Evolutionary conservation across 2,797 vertebrate species (phyloP).

Genomic region (Oreochromis mossambicus): DNA sequence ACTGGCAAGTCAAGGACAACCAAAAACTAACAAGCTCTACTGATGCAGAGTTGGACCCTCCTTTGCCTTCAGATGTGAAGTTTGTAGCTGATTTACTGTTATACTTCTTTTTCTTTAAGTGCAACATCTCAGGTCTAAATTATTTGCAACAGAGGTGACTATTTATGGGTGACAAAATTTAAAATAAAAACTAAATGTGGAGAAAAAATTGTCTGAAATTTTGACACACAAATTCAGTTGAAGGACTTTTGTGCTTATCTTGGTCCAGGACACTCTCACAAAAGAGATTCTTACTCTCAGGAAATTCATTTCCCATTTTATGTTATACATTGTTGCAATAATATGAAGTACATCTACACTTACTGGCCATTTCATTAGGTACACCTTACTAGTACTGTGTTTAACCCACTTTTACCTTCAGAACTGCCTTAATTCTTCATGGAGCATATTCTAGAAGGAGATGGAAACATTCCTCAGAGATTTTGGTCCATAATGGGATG

Average conservation of each 20-base stretch:
- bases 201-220: neutral
- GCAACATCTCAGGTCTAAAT: neutral
- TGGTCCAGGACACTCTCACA: neutral
- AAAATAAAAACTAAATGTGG: neutral
- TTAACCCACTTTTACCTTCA: neutral
- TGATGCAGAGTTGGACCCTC: neutral
- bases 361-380: neutral
- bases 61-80: neutral
- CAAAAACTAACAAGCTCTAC: neutral
- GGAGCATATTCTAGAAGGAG: neutral
- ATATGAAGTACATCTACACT: neutral
- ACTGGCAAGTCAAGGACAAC: neutral
- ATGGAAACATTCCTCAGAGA: neutral
- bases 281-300: neutral
- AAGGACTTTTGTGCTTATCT: neutral
- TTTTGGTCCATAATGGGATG: neutral
- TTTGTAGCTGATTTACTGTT: neutral
- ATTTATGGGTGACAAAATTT: neutral
- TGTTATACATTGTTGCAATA: neutral
- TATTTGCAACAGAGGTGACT: neutral
- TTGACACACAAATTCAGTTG: neutral
- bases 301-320: neutral
- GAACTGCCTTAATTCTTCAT: neutral
- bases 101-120: neutral
- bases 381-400: neutral